Evolutionary conservation across 2,888 invertebrate genomes (phyloP).

Genomic region (Halictus quadricinctus): DNA sequence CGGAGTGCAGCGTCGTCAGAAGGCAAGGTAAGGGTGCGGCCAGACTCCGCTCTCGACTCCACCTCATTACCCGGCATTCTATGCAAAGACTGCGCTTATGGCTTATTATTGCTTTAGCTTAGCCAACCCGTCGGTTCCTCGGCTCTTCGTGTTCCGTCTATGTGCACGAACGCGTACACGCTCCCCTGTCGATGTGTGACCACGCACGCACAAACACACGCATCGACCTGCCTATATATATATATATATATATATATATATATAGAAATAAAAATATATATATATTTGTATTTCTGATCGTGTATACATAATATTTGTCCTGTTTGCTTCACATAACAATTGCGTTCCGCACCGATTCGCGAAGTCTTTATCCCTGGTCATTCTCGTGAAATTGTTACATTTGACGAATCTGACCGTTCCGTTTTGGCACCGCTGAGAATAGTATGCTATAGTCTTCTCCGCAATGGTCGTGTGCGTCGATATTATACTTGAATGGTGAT

Average conservation of each 20-base stretch:
- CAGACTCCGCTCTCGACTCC: slow-evolving; percentile 80
- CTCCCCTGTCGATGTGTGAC: neutral
- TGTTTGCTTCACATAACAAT: neutral
- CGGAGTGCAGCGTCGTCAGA: slow-evolving; percentile 63
- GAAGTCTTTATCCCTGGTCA: neutral
- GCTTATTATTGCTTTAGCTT: slow-evolving; percentile 81
- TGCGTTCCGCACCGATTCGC: slow-evolving; percentile 2
- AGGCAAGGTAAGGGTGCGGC: slow-evolving; percentile 81
- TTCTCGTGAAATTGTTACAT: neutral
- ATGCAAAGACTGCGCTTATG: slow-evolving; percentile 82
- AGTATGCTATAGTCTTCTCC: neutral
- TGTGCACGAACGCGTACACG: slow-evolving; percentile 46
- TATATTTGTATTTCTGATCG: neutral
- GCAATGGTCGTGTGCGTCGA: neutral
- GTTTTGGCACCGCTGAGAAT: neutral
- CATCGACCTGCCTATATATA: too few species aligned
- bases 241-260: neutral
- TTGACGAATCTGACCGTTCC: neutral
- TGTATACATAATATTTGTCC: neutral
- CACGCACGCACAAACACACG: neutral
- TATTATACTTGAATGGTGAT: neutral
- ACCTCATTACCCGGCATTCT: slow-evolving; percentile 83
- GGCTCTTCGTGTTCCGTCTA: slow-evolving; percentile 61
- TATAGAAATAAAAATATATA: too few species aligned
- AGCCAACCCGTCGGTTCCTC: slow-evolving; percentile 72